Percentiles rank a stretch among this genome's conserved stretches.
These are phyloP conservation scores for Esox niger DNA, from an alignment of 2,113 vertebrate species.

Conservation along the genomic window DNA sequence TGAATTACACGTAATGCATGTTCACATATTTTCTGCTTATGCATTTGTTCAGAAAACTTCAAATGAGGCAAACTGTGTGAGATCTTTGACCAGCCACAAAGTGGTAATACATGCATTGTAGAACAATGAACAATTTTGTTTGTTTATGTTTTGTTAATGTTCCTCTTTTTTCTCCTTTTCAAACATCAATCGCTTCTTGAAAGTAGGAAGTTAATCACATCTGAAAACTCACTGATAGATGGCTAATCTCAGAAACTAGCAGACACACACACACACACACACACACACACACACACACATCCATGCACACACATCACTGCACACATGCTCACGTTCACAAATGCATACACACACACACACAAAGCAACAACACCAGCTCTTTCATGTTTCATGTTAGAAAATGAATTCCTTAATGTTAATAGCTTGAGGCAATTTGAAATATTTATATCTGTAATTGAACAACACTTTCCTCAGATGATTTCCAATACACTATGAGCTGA, in stretches of 20 bases:
- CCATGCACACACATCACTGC: conserved; percentile 36
- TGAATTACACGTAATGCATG: conserved; percentile 64
- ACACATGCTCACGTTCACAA: conserved; percentile 36
- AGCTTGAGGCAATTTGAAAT: conserved; percentile 50
- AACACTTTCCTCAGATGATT: conserved; percentile 40
- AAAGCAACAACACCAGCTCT: conserved; percentile 46
- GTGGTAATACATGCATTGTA: conserved; percentile 37
- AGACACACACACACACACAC: conserved; percentile 27
- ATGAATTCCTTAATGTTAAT: conserved; percentile 56
- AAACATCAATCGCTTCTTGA: conserved; percentile 49
- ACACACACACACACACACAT: conserved; percentile 28
- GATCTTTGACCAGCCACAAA: conserved; percentile 31
- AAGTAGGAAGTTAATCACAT: conserved; percentile 54
- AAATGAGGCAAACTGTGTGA: conserved; percentile 37
- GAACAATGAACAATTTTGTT: conserved; percentile 16
- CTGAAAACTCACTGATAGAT: conserved; percentile 53
- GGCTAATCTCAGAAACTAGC: conserved; percentile 55
- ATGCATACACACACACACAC: conserved; percentile 28
- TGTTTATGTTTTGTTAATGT: conserved; percentile 22
- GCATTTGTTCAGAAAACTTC: conserved; percentile 50
- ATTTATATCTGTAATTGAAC: conserved; percentile 57
- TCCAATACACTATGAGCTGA: conserved; percentile 38
- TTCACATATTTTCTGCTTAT: conserved; percentile 53
- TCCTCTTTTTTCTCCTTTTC: conserved; percentile 35
- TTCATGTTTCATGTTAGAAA: conserved; percentile 48